Evolutionary conservation across 1,140 invertebrate genomes (phyloP), one percentile per base, ranked within the genome.

Genomic region (Metopolophium dirhodum): DNA sequence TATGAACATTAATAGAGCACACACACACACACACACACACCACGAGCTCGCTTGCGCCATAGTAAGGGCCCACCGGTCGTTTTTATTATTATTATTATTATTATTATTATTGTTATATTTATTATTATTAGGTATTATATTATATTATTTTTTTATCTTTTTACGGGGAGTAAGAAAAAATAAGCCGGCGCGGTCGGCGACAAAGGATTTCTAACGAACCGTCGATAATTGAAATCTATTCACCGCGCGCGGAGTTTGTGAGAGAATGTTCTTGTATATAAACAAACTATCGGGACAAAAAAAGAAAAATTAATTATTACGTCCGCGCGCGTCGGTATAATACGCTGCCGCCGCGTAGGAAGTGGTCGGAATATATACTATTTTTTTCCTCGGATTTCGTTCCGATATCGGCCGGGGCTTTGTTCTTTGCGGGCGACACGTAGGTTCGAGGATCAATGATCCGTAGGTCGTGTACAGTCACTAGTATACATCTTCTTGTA

Each of bases 171-270:
- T 37, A 41, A 41, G 47, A 88, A 37, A 30, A 90, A 68, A 93
- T 86, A 86, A 86, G 91, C 47, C 82, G 91, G 49, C 91, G 77
- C 91, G 91, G 91, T 90, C 35, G 91, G 91, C 91, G 91, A 93
- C 91, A 93, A 93, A 93, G 91, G 91, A 93, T 93, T 93, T 93
- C 91, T 93, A 93, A 93, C 91, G 91, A 93, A 93, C 91, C 91
- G 91, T 93, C 82, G 77, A 93, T 93, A 93, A 93, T 93, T 85
- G 91, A 93, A 93, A 93, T 93, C 91, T 93, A 93, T 93, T 93
- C 91, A 86, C 82, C 82, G 82, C 91, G 45, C 77, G n/a, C 77
- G 26, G 82, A 93, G 91, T 93, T 86, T 93, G 91, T 85, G 91
- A 93, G 82, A 93, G 91, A 93, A 93, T 93, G 91, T 93, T 86